Conservation (phyloP, 92 coral and sea anemone genomes). For the Parazoanthus swiftii region DNA sequence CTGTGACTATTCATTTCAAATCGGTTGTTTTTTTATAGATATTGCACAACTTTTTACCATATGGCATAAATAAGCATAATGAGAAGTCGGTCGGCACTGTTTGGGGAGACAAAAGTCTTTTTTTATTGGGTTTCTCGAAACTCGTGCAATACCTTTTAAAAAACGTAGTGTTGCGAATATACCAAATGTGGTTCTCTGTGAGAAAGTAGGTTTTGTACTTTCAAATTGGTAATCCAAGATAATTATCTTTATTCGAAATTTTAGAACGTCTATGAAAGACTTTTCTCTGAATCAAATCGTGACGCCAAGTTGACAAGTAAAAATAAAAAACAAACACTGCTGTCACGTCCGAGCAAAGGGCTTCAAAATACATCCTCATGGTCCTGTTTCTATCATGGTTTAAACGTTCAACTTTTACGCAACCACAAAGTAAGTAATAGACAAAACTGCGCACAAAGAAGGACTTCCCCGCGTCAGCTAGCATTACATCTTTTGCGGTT, state of each 20-base stretch:
- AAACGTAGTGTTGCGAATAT: not conserved
- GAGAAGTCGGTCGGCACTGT: not conserved
- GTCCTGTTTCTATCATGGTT: not conserved
- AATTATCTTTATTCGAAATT: constrained; percentile 9
- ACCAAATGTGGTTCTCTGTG: not conserved
- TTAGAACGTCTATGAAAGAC: constrained; percentile 5
- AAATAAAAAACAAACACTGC: constrained; percentile 19
- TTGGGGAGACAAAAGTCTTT: not conserved
- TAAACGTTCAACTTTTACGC: not conserved
- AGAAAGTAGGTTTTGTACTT: not conserved
- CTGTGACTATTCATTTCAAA: not conserved
- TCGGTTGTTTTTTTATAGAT: not conserved
- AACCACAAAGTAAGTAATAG: not conserved
- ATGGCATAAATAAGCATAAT: not conserved
- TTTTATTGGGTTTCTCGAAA: not conserved
- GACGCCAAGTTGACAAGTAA: constrained; percentile 21
- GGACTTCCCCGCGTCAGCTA: constrained; percentile 7
- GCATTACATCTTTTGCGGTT: constrained; percentile 22
- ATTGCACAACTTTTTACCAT: not conserved
- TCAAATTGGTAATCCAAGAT: constrained; percentile 18
- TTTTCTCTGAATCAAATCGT: constrained; percentile 23
- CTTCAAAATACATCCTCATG: not conserved
- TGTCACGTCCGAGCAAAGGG: constrained; percentile 35
- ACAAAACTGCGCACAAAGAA: not conserved
- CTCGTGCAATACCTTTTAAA: not conserved